Evolutionary conservation across 2,888 invertebrate species (phyloP), one percentile per base, ranked within the genome.

Genomic region (Cheilosia vulpina): DNA sequence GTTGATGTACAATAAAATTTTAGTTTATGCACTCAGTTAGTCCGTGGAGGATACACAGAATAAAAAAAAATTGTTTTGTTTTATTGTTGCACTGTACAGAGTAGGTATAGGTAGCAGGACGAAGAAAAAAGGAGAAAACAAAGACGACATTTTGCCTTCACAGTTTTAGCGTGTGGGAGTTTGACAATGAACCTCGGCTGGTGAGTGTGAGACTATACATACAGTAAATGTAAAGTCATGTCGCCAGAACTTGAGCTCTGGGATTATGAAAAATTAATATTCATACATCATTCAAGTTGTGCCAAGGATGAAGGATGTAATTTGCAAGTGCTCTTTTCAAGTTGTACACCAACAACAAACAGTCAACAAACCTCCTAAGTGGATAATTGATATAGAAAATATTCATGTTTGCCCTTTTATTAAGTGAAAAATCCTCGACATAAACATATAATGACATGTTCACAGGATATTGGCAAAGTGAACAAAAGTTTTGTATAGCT

Each of bases 221-320:
- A 34, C 47, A 4, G 7, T 63, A 69, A 76, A 78, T 45, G 65
- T 53, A 41, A 47, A 79, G 84, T 69, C 83, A 75, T 84, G 84
- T 79, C 69, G 75, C 75, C 45, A 34, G 38, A 63, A 71, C 43
- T 80, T 75, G 75, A 80, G 58, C 72, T 52, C 58, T 52, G 75
- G 80, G 69, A 84, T 84, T 84, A 84, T 84, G 80, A 84, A 84
- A 84, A 84, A 84, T 84, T 80, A 84, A 84, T 84, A 84, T 84
- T 80, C 84, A 84, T 71, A 65, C 76, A 65, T 66, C 52, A 52
- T 52, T 52, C 78, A 79, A 78, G 79, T 78, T 78, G n/a, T 43
- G 62, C 68, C 76, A 75, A 79, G 79, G 63, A 79, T 84, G 68
- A 84, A 75, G 69, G 58, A 80, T 80, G 75, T 80, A 79, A 80